These are phyloP conservation scores for Anoplolepis gracilipes DNA, from an alignment of 1,140 invertebrate genomes.

Conservation along the genomic window DNA sequence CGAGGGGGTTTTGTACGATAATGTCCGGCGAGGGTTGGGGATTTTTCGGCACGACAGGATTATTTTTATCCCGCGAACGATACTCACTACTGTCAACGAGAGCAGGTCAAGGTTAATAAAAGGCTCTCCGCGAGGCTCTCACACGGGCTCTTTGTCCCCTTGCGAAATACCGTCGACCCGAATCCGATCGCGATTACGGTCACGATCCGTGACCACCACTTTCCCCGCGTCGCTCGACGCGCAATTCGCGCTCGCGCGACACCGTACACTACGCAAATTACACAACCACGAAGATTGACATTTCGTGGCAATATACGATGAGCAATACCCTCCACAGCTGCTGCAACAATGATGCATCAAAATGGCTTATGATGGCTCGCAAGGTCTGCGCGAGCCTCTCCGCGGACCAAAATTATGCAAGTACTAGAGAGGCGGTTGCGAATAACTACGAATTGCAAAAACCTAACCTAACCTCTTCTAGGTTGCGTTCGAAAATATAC, in stretches of 20 bases:
- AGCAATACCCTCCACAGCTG: slow-evolving; percentile 82
- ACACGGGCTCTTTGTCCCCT: slow-evolving; percentile 79
- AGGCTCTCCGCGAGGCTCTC: slow-evolving; percentile 71
- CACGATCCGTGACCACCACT: neutral
- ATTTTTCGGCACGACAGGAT: slow-evolving; percentile 61
- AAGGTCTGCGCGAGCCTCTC: slow-evolving; percentile 7
- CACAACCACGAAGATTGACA: slow-evolving; percentile 77
- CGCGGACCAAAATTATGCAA: slow-evolving; percentile 25
- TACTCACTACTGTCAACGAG: slow-evolving; percentile 78
- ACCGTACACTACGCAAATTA: slow-evolving; percentile 38
- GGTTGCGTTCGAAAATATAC: too few species aligned
- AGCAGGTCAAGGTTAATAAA: slow-evolving; percentile 83
- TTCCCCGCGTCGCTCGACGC: neutral
- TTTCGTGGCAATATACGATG: slow-evolving; percentile 75
- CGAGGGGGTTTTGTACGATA: neutral
- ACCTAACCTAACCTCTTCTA: too few species aligned
- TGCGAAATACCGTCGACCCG: slow-evolving; percentile 49
- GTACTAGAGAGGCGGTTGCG: neutral
- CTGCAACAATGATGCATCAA: slow-evolving; percentile 79
- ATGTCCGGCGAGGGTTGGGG: neutral
- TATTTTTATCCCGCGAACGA: slow-evolving; percentile 79
- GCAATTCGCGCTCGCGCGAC: neutral
- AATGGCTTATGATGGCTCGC: slow-evolving; percentile 79
- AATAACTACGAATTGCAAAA: too few species aligned
- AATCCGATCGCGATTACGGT: slow-evolving; percentile 24